These are phyloP conservation scores for Mormoops blainvillei DNA, from an alignment of 2,113 vertebrate species.

Conservation along the genomic window DNA sequence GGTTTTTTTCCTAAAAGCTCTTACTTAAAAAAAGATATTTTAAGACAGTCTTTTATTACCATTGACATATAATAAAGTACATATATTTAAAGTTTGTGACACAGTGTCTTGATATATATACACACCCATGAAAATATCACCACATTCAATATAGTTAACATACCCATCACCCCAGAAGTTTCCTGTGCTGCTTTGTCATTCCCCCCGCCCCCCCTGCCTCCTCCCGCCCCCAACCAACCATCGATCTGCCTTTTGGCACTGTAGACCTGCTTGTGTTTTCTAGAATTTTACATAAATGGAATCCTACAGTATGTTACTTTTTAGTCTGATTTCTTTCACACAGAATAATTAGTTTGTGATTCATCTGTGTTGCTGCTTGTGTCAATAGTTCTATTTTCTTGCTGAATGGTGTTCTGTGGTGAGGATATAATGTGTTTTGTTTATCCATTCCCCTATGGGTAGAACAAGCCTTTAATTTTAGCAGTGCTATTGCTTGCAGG, in stretches of 20 bases:
- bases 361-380: accelerated
- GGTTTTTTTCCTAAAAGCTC: background rate
- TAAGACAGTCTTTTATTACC: background rate
- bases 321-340: background rate
- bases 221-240: background rate
- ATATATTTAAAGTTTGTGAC: background rate
- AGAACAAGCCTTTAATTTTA: background rate
- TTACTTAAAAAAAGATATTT: background rate
- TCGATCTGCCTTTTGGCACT: background rate
- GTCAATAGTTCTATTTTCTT: background rate
- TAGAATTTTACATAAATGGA: background rate
- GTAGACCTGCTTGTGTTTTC: background rate
- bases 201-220: accelerated
- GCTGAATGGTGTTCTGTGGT: too few species aligned
- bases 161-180: accelerated
- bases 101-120: background rate
- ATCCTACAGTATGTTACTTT: background rate
- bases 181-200: background rate
- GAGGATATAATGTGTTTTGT: accelerated
- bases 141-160: background rate
- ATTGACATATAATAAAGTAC: background rate
- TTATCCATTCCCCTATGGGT: accelerated
- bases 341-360: background rate
- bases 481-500: accelerated
- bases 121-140: accelerated